Evolutionary conservation across 2,113 vertebrate species (phyloP).

Genomic region (Reinhardtius hippoglossoides): DNA sequence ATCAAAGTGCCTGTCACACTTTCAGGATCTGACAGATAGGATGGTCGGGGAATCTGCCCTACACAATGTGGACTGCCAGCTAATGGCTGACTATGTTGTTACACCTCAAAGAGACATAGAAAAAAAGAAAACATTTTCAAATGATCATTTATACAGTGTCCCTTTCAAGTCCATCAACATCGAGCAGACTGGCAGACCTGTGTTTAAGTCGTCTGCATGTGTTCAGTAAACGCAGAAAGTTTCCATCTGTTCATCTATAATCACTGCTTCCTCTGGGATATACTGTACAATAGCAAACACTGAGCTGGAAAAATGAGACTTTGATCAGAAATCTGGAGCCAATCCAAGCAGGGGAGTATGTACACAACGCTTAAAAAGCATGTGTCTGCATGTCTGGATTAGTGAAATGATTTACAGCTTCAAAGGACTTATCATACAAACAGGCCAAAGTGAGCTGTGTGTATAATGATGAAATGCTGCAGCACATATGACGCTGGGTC

Average conservation of each 20-base stretch:
- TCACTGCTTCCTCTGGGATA: conserved; percentile 27
- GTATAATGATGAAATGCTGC: neutral
- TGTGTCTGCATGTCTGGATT: conserved; percentile 34
- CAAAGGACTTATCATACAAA: conserved; percentile 19
- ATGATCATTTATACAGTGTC: conserved; percentile 11
- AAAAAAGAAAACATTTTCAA: neutral
- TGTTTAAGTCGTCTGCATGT: neutral
- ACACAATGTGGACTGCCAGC: conserved; percentile 11
- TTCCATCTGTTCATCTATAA: conserved; percentile 54
- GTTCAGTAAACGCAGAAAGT: conserved; percentile 20
- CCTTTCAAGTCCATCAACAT: neutral
- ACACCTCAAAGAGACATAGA: conserved; percentile 4
- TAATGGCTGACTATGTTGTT: neutral
- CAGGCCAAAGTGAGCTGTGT: conserved; percentile 16
- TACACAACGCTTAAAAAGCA: conserved; percentile 7
- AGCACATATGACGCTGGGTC: conserved; percentile 16
- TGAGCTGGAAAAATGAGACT: conserved; percentile 25
- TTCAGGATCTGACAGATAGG: conserved; percentile 24
- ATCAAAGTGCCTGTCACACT: neutral
- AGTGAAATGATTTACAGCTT: conserved; percentile 31
- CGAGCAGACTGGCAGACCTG: conserved; percentile 2
- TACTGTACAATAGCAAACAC: neutral
- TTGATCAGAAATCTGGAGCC: conserved; percentile 37
- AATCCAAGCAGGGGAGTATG: conserved; percentile 25
- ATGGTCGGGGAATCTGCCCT: conserved; percentile 32